Base-by-base conservation (phyloP, 2,113 vertebrate genomes). In the Anas platyrhynchos region DNA sequence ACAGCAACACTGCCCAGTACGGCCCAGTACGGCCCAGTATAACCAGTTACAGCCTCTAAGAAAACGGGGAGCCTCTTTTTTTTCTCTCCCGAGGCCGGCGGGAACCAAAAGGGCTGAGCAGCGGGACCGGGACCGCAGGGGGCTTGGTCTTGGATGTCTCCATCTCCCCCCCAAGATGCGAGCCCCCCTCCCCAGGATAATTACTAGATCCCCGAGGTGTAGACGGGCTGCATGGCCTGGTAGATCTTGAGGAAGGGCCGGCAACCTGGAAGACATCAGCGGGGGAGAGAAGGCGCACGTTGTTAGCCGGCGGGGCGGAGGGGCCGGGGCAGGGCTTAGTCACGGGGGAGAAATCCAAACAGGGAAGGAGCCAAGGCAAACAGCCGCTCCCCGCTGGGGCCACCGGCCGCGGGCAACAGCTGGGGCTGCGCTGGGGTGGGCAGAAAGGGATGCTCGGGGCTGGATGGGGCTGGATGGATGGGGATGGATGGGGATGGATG, bases 191-290 rank as follows among this genome's bases (percentile, higher is more conserved):
- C 29, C 7, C 78, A 17, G 15, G 88, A 95, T 95, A 98, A 98
- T 99, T 98, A 99, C 99, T 99, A 99, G 98, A 99, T 99, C 84
- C 99, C 99, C 67, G 99, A 99, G 11, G 99, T 99, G 98, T 99
- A 99, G 91, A 99, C 99, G 7, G 99, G 99, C 95, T 99, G 99
- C 99, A 99, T 99, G 93, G 99, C 99, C 97, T 99, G 99, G 98
- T 99, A 99, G 97, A 99, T 99, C 96, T 99, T 99, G 80, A 99
- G 99, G 92, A 99, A 99, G 16, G 99, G 99, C 63, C 99, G 99
- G 91, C 99, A 99, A 95, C 99, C 99, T 99, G 96, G 74, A 96
- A 97, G 89, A 96, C 84, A 93, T 91, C 83, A 95, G 86, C 82
- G 71, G 2, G 94, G 74, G 38, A 89, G 83, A 72, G 93, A 87